phyloP scores from a whole-genome alignment of 2,797 vertebrate genomes.

The Vespertilio murinus region DNA sequence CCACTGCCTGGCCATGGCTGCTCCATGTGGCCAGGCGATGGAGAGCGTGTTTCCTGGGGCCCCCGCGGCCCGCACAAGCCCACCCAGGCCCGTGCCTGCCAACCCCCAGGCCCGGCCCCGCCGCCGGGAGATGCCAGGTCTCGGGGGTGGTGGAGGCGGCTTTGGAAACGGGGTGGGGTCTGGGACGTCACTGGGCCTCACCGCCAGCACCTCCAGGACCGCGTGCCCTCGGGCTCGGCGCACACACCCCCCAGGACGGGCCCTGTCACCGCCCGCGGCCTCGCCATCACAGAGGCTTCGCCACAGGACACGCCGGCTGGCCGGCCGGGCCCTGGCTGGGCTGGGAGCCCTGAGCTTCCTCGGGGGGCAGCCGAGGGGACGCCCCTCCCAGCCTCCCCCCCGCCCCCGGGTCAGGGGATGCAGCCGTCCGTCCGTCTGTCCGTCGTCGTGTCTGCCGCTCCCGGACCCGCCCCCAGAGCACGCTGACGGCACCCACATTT shows the following conservation, averaged over 20 bases:
- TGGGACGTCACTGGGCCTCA: not conserved
- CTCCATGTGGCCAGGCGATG: conserved; percentile 19
- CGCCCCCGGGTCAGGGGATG: not conserved
- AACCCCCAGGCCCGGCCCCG: not conserved
- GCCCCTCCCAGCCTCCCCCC: not conserved
- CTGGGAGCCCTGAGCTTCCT: not conserved
- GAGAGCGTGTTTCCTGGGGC: not conserved
- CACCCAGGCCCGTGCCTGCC: not conserved
- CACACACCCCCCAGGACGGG: not conserved
- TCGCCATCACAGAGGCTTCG: not conserved
- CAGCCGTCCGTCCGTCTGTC: not conserved
- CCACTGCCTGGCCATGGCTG: conserved; percentile 23
- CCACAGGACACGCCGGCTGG: not conserved
- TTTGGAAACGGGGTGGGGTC: not conserved
- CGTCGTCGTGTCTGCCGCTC: not conserved
- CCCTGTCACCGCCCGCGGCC: accelerated
- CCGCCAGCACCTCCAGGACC: not conserved
- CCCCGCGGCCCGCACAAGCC: not conserved
- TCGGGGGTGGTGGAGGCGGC: too few relatives aligned
- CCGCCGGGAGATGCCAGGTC: not conserved
- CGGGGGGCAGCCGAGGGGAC: not conserved
- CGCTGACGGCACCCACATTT: conserved; percentile 26
- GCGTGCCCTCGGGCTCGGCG: not conserved
- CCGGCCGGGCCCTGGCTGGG: not conserved
- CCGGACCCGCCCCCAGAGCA: conserved; percentile 33